phyloP scores from a whole-genome alignment of 2,797 vertebrate species.

The Lophius americanus region DNA sequence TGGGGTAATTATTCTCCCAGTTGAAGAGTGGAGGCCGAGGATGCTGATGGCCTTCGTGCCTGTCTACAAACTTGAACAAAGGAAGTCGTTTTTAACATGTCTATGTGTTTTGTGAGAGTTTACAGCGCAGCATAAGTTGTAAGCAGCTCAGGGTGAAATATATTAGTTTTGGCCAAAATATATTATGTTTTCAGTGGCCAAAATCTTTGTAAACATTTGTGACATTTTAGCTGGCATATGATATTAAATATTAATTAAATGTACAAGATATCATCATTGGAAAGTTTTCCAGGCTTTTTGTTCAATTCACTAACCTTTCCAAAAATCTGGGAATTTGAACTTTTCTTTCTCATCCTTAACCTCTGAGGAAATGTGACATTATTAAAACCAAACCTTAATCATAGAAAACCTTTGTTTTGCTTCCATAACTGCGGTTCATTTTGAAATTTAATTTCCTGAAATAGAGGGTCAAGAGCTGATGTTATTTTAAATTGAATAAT shows the following conservation, averaged over 20 bases:
- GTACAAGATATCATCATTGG: slow-evolving; percentile 25
- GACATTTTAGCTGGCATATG: slow-evolving; percentile 18
- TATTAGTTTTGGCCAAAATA: slow-evolving; percentile 22
- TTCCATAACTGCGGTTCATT: slow-evolving; percentile 58
- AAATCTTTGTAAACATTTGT: slow-evolving; percentile 31
- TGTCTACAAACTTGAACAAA: slow-evolving; percentile 56
- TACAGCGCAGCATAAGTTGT: slow-evolving; percentile 25
- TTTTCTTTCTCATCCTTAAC: slow-evolving; percentile 52
- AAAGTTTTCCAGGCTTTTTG: slow-evolving; percentile 43
- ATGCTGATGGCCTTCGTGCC: slow-evolving; percentile 47
- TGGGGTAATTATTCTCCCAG: slow-evolving; percentile 64
- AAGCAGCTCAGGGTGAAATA: slow-evolving; percentile 19
- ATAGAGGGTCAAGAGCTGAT: slow-evolving; percentile 71
- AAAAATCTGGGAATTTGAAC: slow-evolving; percentile 50
- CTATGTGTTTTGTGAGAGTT: slow-evolving; percentile 45
- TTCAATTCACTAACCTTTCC: slow-evolving; percentile 46
- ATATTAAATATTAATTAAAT: slow-evolving; percentile 16
- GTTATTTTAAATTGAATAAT: slow-evolving; percentile 74
- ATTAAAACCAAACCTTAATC: slow-evolving; percentile 70
- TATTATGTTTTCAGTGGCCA: slow-evolving; percentile 33
- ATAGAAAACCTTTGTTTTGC: slow-evolving; percentile 69
- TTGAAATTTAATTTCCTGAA: slow-evolving; percentile 78
- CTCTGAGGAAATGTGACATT: slow-evolving; percentile 63
- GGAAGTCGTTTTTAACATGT: slow-evolving; percentile 47
- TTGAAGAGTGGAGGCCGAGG: slow-evolving; percentile 49